Conservation (phyloP, 2,888 invertebrate species). For the Pecten maximus region DNA sequence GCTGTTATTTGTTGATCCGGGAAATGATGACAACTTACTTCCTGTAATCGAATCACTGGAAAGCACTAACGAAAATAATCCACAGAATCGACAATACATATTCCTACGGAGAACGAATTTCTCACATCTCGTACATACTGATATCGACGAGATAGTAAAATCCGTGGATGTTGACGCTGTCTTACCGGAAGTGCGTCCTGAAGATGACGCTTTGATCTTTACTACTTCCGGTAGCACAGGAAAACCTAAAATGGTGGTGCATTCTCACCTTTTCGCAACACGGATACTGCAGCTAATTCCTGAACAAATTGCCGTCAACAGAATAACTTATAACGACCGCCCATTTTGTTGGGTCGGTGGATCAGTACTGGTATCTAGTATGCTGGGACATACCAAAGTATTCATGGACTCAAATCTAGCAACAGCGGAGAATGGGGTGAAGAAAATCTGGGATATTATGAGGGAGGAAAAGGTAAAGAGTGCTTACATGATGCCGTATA, state of each 20-base stretch:
- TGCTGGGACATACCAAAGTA: not conserved
- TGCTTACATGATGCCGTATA: not conserved
- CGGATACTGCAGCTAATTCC: not conserved
- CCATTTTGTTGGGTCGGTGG: not conserved
- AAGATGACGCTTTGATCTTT: conserved; percentile 42
- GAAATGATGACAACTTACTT: conserved; percentile 31
- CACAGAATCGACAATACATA: not conserved
- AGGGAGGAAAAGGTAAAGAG: not conserved
- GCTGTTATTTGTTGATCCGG: conserved; percentile 45
- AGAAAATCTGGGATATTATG: not conserved
- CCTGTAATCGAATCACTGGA: not conserved
- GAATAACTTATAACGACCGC: not conserved
- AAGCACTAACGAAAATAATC: not conserved
- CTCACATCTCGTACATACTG: not conserved
- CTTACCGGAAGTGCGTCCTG: conserved; percentile 40
- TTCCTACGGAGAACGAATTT: not conserved
- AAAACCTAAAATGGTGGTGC: conserved; percentile 45
- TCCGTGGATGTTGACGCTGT: not conserved
- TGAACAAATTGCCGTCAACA: too few species aligned
- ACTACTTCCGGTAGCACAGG: conserved; percentile 50
- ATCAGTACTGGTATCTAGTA: not conserved
- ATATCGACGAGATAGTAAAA: not conserved
- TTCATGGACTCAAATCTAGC: not conserved
- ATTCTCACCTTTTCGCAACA: conserved; percentile 37
- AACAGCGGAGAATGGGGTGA: not conserved